phyloP scores from a whole-genome alignment of 2,797 vertebrate genomes.

The Sebastes iracundus region DNA sequence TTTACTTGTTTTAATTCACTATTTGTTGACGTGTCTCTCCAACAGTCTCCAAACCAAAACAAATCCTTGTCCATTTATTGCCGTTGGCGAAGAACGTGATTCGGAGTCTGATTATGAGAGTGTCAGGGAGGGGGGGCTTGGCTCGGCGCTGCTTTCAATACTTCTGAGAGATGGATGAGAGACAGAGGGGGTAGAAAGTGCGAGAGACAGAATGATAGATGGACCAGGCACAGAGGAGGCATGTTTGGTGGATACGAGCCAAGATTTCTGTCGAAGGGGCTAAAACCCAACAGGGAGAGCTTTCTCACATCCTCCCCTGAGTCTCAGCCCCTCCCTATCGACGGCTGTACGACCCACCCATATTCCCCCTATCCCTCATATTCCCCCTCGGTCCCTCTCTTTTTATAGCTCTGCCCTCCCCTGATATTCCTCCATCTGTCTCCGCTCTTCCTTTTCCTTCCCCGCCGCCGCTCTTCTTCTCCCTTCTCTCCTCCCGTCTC shows the following conservation, averaged over 20 bases:
- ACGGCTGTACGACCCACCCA: conserved; percentile 7
- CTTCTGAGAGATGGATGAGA: conserved; percentile 58
- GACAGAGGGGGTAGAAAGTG: conserved; percentile 26
- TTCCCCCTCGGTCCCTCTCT: conserved; percentile 34
- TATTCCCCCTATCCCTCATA: conserved; percentile 19
- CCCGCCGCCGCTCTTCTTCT: background rate
- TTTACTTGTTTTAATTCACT: conserved; percentile 23
- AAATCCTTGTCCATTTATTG: conserved; percentile 48
- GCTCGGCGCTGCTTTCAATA: conserved; percentile 49
- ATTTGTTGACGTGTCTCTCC: conserved; percentile 42
- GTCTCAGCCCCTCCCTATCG: conserved; percentile 10
- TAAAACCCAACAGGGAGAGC: conserved; percentile 56
- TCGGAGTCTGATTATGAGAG: conserved; percentile 34
- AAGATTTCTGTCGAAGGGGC: conserved; percentile 47
- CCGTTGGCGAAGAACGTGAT: conserved; percentile 37
- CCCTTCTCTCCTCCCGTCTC: conserved; percentile 12
- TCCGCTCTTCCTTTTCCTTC: conserved; percentile 46
- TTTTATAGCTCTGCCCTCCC: conserved; percentile 61
- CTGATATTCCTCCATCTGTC: conserved; percentile 58
- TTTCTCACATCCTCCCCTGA: conserved; percentile 56
- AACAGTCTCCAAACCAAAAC: conserved; percentile 21
- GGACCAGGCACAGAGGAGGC: conserved; percentile 53
- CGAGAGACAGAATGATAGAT: conserved; percentile 71
- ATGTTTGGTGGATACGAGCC: conserved; percentile 64
- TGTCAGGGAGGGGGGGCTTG: conserved; percentile 16